Conservation (phyloP, 2,888 invertebrate genomes). For the Homarus gammarus region DNA sequence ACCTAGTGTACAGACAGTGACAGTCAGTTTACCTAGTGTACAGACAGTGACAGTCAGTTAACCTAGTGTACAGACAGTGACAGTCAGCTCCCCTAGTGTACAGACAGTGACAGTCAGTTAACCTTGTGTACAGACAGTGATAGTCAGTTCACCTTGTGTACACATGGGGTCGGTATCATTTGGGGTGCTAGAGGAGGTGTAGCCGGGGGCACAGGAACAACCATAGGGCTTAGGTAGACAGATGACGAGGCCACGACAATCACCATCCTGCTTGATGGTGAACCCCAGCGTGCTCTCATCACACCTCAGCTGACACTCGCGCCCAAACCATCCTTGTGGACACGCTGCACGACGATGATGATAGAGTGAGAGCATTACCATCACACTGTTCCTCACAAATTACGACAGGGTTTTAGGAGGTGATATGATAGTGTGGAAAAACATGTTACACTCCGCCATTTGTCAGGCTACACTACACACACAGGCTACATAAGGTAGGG, state of each 20-base stretch:
- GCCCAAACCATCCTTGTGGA: background rate
- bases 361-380: too few relatives aligned
- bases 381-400: too few relatives aligned
- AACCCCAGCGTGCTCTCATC: background rate
- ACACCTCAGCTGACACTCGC: background rate
- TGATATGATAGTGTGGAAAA: too few relatives aligned
- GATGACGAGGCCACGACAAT: background rate
- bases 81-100: background rate
- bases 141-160: background rate
- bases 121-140: background rate
- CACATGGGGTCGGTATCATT: background rate
- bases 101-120: background rate
- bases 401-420: too few relatives aligned
- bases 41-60: background rate
- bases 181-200: background rate
- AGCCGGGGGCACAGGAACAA: conserved; percentile 19
- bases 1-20: too few relatives aligned
- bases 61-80: background rate
- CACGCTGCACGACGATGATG: background rate
- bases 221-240: conserved; percentile 4
- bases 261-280: too few relatives aligned
- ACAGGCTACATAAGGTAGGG: too few relatives aligned
- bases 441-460: too few relatives aligned
- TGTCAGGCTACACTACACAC: too few relatives aligned
- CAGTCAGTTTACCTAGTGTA: too few relatives aligned